Base-by-base conservation (phyloP, 2,888 invertebrate genomes). In the Abrostola tripartita region DNA sequence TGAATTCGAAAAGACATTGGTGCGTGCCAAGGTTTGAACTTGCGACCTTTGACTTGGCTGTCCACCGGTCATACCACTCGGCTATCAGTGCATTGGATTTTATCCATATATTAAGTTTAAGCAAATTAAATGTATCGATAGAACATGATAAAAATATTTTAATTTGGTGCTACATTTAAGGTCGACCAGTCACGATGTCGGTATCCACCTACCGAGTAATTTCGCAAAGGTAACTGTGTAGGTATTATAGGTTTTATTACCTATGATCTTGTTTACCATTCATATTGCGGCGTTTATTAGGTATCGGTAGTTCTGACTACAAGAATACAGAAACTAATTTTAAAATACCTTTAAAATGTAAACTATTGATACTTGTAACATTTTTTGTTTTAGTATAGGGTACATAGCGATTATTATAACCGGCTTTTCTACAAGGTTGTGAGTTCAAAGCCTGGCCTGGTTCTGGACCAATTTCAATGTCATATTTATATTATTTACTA, bases 161-260 rank as follows among this genome's bases (percentile, higher is more conserved):
- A 56, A 65, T 54, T 8, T 47, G 42, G 12, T 49, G 7, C 24
- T 24, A 50, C 44, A 14, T 10, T 36, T 55, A 64, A 74, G 74
- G 74, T 62, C 59, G 49, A 61, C 52, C 50, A 70, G 40, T 71
- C 42, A 66, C 66, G 61, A 63, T 8, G n/a, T 55, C 36, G n/a
- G 12, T 35, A 59, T n/a, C n/a, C n/a, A n/a, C 7, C n/a, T 58
- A 58, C n/a, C 7, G 10, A n/a, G 42, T 41, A 37, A 68, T 63
- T 62, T 54, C 49, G 51, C 50, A 59, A 60, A 36, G 36, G 41
- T 38, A 49, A 11, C n/a, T 11, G 12, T 37, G 47, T 47, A 58
- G 35, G 12, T 35, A 35, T 11, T 36, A 36, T 35, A 9, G 37
- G 37, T 47, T 55, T 61, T 9, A 44, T 44, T 44, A 14, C 5